Conservation (phyloP, 2,888 invertebrate genomes). For the Bombyx huttoni region DNA sequence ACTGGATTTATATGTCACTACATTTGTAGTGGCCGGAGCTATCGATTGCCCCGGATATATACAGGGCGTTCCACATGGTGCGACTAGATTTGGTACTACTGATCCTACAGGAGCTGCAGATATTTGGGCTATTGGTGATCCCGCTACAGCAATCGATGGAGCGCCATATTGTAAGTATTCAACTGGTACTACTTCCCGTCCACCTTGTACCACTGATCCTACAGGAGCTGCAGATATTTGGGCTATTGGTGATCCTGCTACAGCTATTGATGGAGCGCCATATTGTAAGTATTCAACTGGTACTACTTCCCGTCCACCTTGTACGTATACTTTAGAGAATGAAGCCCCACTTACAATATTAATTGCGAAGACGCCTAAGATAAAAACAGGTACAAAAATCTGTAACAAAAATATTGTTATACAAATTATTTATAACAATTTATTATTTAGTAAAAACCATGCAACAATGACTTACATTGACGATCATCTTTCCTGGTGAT, state of each 20-base stretch:
- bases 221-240: constrained; percentile 29
- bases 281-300: constrained; percentile 38
- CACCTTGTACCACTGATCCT: constrained; percentile 20
- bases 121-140: constrained; percentile 30
- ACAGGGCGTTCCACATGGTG: constrained; percentile 48
- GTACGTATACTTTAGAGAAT: constrained; percentile 49
- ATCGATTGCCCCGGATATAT: constrained; percentile 28
- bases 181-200: constrained; percentile 22
- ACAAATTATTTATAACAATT: constrained; percentile 2
- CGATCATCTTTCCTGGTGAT: constrained; percentile 59
- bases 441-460: constrained; percentile 1
- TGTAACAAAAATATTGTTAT: constrained; percentile 24
- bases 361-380: constrained; percentile 21
- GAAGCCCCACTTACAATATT: constrained; percentile 26
- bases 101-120: constrained; percentile 26
- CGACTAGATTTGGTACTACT: constrained; percentile 21
- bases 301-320: constrained; percentile 25
- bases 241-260: constrained; percentile 25
- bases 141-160: constrained; percentile 21
- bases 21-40: constrained; percentile 25
- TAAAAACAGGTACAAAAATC: constrained; percentile 19
- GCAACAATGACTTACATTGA: constrained; percentile 40
- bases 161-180: constrained; percentile 40
- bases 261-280: constrained; percentile 26
- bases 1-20: constrained; percentile 34